A percentile compares a stretch with the other conserved stretches of the same genome.
Evolutionary conservation across 2,888 invertebrate genomes (phyloP).

Genomic region (Formica aserva): DNA sequence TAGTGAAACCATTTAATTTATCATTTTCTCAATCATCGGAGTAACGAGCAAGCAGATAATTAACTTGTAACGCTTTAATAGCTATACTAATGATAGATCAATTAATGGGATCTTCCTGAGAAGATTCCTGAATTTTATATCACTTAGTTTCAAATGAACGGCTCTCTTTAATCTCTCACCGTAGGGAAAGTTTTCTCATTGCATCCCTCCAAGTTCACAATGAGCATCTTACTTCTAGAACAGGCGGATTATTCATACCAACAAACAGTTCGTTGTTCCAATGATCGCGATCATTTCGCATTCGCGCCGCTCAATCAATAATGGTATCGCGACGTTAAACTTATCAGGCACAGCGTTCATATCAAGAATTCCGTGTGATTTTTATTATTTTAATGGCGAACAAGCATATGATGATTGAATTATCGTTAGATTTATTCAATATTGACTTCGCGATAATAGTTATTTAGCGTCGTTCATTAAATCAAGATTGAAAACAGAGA

Average conservation of each 20-base stretch:
- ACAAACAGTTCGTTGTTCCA: constrained; percentile 47
- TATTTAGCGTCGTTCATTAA: neutral
- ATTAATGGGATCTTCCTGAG: constrained; percentile 26
- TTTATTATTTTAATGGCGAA: neutral
- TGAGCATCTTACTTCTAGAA: constrained; percentile 56
- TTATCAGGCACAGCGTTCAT: neutral
- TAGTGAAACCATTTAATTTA: constrained; percentile 7
- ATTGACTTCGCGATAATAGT: neutral
- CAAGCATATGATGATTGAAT: neutral
- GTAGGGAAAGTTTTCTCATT: neutral
- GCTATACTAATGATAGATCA: constrained; percentile 31
- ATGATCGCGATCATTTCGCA: constrained; percentile 56
- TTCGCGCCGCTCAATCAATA: constrained; percentile 53
- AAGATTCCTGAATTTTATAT: neutral
- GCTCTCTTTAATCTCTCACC: neutral
- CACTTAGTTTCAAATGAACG: neutral
- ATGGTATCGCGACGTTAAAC: constrained; percentile 65
- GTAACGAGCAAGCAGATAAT: constrained; percentile 20
- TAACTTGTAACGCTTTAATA: constrained; percentile 38
- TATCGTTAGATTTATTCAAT: neutral
- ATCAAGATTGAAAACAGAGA: neutral
- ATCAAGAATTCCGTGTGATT: neutral
- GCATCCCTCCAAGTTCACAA: neutral
- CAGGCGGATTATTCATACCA: constrained; percentile 61
- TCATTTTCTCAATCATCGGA: constrained; percentile 29